Evolutionary conservation across 2,113 vertebrate species (phyloP).

Genomic region (Proteles cristata): DNA sequence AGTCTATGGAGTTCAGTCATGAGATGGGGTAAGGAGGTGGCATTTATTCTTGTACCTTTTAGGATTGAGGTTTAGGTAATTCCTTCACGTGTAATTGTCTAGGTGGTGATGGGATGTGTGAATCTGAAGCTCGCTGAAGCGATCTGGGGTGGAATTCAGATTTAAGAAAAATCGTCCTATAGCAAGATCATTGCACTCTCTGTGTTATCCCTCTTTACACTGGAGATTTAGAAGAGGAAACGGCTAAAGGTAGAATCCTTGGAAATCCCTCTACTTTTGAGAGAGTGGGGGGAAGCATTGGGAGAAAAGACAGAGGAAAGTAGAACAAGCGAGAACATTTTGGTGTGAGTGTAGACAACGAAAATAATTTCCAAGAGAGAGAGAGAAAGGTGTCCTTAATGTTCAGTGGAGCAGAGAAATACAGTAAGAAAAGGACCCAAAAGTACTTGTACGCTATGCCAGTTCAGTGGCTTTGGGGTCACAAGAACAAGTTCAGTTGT

Average conservation of each 20-base stretch:
- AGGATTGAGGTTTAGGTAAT: neutral
- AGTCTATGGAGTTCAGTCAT: neutral
- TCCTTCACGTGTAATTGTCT: neutral
- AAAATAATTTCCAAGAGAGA: neutral
- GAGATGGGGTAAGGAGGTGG: too few species aligned
- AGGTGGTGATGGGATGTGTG: neutral
- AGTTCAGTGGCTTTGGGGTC: neutral
- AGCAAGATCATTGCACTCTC: neutral
- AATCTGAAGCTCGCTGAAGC: neutral
- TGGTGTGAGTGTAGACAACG: neutral
- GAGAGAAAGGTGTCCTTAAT: neutral
- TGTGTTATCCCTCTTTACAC: neutral
- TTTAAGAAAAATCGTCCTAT: neutral
- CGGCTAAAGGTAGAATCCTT: neutral
- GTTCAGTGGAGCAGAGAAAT: neutral
- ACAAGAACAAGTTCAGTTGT: neutral
- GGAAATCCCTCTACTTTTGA: neutral
- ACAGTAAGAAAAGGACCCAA: neutral
- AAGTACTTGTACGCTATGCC: neutral
- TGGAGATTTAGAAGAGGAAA: neutral
- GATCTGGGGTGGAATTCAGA: neutral
- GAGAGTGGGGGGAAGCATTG: neutral
- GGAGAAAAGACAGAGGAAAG: neutral
- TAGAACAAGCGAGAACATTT: neutral
- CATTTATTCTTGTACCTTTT: neutral